Evolutionary conservation across 2,113 vertebrate genomes (phyloP), one percentile per base, ranked within the genome.

Genomic region (Talpa occidentalis): DNA sequence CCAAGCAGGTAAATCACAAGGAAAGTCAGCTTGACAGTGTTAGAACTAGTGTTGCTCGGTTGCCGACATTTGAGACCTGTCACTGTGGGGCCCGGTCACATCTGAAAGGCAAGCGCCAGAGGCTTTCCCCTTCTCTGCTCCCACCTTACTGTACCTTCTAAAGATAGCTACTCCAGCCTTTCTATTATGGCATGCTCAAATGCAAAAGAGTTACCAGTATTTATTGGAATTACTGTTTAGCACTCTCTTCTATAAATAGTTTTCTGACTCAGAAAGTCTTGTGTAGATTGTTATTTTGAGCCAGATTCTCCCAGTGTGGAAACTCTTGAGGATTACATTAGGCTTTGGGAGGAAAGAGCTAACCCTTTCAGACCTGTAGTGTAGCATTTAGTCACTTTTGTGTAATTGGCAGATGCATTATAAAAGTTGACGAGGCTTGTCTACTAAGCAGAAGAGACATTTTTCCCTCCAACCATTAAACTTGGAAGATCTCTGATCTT

Each of bases 231-330:
- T 77, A 83, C 77, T 95, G 67, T 89, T 95, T 94, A 89, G 62
- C 94, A 95, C 84, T 84, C 49, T 88, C 83, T 87, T 84, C 96
- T 94, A 95, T 95, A 96, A 95, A 96, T 96, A 97, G 79, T 79
- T 35, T 83, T 81, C 82, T 96, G 93, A 97, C 91, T 97, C 96
- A 95, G 89, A 97, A 96, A 87, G 44, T 84, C 95, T 89, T 97
- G 56, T 96, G 84, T 93, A 88, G 76, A 60, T 74, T 88, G 78
- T 82, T 96, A 96, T 96, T 95, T 95, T 90, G 60, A 93, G 89
- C 21, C 72, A 94, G 90, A 92, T 67, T 88, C 80, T 97, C 79
- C 87, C 60, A 95, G 52, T 91, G 72, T 96, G 91, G 93, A 95
- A 95, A 94, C 52, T 93, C 79, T 47, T 93, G 54, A 73, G 72